A percentile compares a stretch with the other conserved stretches of the same genome.
Conservation (phyloP, 2,113 vertebrate genomes). For the Microcebus tavaratra region DNA sequence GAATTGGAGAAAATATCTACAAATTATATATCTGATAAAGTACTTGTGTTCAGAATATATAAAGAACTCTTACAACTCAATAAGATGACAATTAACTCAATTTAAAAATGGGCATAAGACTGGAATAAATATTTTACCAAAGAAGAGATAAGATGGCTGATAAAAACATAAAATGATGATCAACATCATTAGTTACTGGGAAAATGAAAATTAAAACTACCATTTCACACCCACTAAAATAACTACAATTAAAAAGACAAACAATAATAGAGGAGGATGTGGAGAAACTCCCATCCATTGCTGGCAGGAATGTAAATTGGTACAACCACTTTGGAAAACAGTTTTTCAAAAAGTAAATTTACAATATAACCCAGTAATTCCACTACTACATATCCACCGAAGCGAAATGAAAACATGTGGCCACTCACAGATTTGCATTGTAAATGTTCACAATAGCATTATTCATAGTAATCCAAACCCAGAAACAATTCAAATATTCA, state of each 20-base stretch:
- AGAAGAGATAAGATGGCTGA: neutral
- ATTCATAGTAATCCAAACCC: neutral
- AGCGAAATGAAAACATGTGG: neutral
- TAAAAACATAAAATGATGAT: neutral
- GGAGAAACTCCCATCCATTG: neutral
- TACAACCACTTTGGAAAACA: neutral
- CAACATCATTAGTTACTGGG: neutral
- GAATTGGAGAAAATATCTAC: neutral
- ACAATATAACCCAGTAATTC: neutral
- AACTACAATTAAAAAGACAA: neutral
- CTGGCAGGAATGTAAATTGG: neutral
- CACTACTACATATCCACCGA: neutral
- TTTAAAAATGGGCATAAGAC: neutral
- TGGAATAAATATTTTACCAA: neutral
- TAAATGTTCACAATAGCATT: neutral
- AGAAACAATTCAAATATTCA: neutral
- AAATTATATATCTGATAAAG: neutral
- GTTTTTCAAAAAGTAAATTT: constrained; percentile 25
- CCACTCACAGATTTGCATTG: neutral
- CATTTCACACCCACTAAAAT: neutral
- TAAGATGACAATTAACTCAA: neutral
- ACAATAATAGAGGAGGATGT: neutral
- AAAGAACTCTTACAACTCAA: neutral
- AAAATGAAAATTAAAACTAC: neutral
- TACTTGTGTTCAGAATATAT: neutral